phyloP scores from a whole-genome alignment of 1,140 invertebrate genomes.

The Saccostrea glomerata region DNA sequence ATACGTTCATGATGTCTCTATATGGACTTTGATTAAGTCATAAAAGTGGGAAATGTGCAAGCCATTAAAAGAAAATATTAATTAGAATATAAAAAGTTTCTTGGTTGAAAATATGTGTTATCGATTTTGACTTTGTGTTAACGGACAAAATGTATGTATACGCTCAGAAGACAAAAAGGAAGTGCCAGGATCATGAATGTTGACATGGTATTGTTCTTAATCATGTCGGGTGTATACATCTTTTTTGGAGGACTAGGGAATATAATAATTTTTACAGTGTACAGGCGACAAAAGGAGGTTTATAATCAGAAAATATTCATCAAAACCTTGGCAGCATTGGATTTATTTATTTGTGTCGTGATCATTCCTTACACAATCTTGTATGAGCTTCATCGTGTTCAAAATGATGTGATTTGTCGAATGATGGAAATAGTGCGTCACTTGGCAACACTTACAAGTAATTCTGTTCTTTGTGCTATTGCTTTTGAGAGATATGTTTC shows the following conservation, averaged over 20 bases:
- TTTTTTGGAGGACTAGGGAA: slow-evolving; percentile 66
- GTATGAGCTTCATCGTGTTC: slow-evolving; percentile 67
- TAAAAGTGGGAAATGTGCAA: too few relatives aligned
- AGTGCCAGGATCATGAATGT: background rate
- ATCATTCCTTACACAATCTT: slow-evolving; percentile 70
- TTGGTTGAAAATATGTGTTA: background rate
- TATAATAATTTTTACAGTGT: slow-evolving; percentile 65
- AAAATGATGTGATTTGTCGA: slow-evolving; percentile 61
- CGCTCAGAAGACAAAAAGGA: background rate
- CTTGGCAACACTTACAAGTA: slow-evolving; percentile 61
- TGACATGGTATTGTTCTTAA: slow-evolving; percentile 5
- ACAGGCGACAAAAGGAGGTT: slow-evolving; percentile 59
- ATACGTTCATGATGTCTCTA: too few relatives aligned
- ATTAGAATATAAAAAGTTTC: background rate
- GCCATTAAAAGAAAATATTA: background rate
- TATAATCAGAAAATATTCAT: slow-evolving; percentile 67
- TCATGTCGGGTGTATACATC: background rate
- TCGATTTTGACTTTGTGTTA: background rate
- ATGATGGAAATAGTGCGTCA: slow-evolving; percentile 67
- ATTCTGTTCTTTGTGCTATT: slow-evolving; percentile 68
- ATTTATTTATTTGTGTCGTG: slow-evolving; percentile 64
- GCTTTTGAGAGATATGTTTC: slow-evolving; percentile 67
- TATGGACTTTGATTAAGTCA: too few relatives aligned
- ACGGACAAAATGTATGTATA: background rate
- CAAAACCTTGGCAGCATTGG: slow-evolving; percentile 63